phyloP scores from a whole-genome alignment of 2,888 invertebrate species.

The Theretra japonica region DNA sequence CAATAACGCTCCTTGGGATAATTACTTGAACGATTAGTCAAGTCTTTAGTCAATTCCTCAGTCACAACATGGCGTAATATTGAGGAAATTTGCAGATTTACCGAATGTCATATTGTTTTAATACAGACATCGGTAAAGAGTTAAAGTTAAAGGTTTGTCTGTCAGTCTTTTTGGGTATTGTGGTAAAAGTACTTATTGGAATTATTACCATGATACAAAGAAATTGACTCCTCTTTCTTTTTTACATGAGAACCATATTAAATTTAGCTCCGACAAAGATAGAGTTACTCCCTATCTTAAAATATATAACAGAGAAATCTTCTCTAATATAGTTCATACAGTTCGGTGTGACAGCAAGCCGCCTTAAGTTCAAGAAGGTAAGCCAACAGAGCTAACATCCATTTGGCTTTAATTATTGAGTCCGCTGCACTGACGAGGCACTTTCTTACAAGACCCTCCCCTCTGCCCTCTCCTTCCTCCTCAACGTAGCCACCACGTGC shows the following conservation, averaged over 20 bases:
- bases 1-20: conserved; percentile 67
- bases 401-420: conserved; percentile 43
- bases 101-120: not conserved
- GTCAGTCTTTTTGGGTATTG: not conserved
- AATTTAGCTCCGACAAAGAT: no score
- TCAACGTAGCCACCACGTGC: not conserved
- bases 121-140: not conserved
- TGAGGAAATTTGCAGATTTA: not conserved
- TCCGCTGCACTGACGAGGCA: conserved; percentile 31
- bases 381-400: conserved; percentile 39
- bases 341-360: conserved; percentile 42
- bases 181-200: no score
- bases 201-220: no score
- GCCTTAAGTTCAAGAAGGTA: conserved; percentile 42
- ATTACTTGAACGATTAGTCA: conserved; percentile 78
- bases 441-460: conserved; percentile 25
- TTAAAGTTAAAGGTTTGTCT: not conserved
- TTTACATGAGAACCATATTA: no score
- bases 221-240: no score
- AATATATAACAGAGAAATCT: not conserved
- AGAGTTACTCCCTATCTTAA: not conserved
- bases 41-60: conserved; percentile 40
- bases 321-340: conserved; percentile 28
- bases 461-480: not conserved
- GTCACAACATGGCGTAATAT: conserved; percentile 34